Base-by-base conservation (phyloP, 2,113 vertebrate genomes). In the Pluvialis apricaria region DNA sequence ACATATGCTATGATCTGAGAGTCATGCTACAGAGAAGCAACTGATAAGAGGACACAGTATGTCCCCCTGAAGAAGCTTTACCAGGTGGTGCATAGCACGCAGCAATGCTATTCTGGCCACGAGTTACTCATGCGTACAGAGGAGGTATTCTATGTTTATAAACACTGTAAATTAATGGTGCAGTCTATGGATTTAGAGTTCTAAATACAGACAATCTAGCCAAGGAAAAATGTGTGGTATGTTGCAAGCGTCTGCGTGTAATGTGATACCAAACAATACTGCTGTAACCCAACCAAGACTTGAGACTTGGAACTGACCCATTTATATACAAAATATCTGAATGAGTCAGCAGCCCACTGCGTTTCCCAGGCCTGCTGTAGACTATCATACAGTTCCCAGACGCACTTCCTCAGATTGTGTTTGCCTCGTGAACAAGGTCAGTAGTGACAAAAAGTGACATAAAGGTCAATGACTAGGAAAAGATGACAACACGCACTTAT, bases 361-460 rank as follows among this genome's bases (percentile, higher is more conserved):
- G 52, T 94, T 97, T 97, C 96, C 93, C 94, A 97, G 90, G 89
- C 82, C 62, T 68, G 69, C 45, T 87, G 61, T 1, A 92, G 73
- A 95, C 92, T 66, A 55, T 58, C 82, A 26, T 7, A 71, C 77
- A 64, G 88, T 79, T 62, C 79, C 82, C 91, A 94, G 81, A 97
- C 71, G 5, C 13, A 88, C 76, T 96, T 96, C 93, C 96, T 96
- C 90, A 85, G 57, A 94, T 93, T 96, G 87, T 90, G 66, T 81
- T 90, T 93, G 75, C 57, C 86, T 93, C 90, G 85, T 45, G 45
- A 88, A 54, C 93, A 96, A 97, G 93, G 82, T 94, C 96, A 96
- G 51, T 71, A 87, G 90, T 47, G 16, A 88, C 47, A 89, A 68
- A 55, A 92, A 77, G 55, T 29, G 52, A 88, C 62, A 82, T 15